A percentile compares a stretch with the other conserved stretches of the same genome.
Conservation (phyloP, 2,797 vertebrate species). For the Takifugu rubripes region DNA sequence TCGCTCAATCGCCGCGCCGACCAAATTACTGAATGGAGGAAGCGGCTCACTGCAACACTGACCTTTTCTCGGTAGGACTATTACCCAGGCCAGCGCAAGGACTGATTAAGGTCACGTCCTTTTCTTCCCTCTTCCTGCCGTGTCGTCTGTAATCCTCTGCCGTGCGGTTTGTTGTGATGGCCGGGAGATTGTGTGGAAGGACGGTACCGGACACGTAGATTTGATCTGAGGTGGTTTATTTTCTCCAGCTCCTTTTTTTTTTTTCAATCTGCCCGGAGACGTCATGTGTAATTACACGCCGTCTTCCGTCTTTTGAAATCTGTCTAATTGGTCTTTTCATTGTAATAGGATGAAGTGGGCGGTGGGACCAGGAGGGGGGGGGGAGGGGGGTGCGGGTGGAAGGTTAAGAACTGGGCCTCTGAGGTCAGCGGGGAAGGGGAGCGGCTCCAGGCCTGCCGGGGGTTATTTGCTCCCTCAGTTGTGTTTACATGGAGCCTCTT, state of each 20-base stretch:
- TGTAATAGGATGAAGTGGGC: slow-evolving; percentile 65
- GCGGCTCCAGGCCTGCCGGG: slow-evolving; percentile 24
- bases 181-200: neutral
- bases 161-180: slow-evolving; percentile 13
- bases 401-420: slow-evolving; percentile 65
- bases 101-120: slow-evolving; percentile 58
- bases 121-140: slow-evolving; percentile 25
- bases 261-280: slow-evolving; percentile 71
- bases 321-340: slow-evolving; percentile 80
- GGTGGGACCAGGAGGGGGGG: slow-evolving; percentile 31
- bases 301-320: slow-evolving; percentile 77
- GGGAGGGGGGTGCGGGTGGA: slow-evolving; percentile 51
- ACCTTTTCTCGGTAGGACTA: slow-evolving; percentile 61
- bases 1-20: slow-evolving; percentile 54
- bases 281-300: slow-evolving; percentile 74
- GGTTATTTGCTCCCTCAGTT: slow-evolving; percentile 39
- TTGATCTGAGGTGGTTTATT: slow-evolving; percentile 10
- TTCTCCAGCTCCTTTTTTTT: slow-evolving; percentile 52
- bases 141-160: slow-evolving; percentile 33
- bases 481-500: slow-evolving; percentile 46
- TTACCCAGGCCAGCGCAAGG: slow-evolving; percentile 48
- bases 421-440: slow-evolving; percentile 44
- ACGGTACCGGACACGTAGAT: too few relatives aligned
- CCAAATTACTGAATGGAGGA: slow-evolving; percentile 57
- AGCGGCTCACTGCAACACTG: slow-evolving; percentile 50